These are phyloP conservation scores for Polylopha cassiicola DNA, from an alignment of 2,888 invertebrate genomes.

Conservation along the genomic window DNA sequence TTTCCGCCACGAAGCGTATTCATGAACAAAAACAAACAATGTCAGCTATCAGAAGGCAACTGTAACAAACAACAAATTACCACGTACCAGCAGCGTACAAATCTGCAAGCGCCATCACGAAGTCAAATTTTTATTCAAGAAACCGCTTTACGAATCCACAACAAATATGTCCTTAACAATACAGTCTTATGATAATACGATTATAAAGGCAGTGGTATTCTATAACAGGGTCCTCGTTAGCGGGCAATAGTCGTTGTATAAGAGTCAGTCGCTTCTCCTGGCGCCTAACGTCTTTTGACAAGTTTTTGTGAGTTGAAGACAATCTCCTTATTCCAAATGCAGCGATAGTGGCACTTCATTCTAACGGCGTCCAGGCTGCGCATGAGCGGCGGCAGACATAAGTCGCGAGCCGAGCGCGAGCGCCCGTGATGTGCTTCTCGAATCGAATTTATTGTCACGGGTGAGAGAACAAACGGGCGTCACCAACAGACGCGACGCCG, in stretches of 20 bases:
- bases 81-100: slow-evolving; percentile 70
- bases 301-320: slow-evolving; percentile 95
- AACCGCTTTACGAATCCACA: slow-evolving; percentile 40
- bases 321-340: slow-evolving; percentile 95
- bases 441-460: slow-evolving; percentile 74
- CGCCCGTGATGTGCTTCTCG: slow-evolving; percentile 60
- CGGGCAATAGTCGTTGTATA: slow-evolving; percentile 64
- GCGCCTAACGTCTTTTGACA: slow-evolving; percentile 92
- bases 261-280: slow-evolving; percentile 41
- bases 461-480: slow-evolving; percentile 34
- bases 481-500: slow-evolving; percentile 61
- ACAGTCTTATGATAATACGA: slow-evolving; percentile 56
- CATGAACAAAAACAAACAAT: slow-evolving; percentile 45
- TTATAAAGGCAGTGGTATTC: slow-evolving; percentile 66
- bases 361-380: slow-evolving; percentile 70
- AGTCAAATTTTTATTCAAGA: slow-evolving; percentile 39
- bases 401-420: slow-evolving; percentile 64
- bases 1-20: slow-evolving; percentile 44
- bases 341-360: slow-evolving; percentile 87
- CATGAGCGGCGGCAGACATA: slow-evolving; percentile 72
- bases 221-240: slow-evolving; percentile 58
- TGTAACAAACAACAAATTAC: slow-evolving; percentile 31
- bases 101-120: slow-evolving; percentile 68
- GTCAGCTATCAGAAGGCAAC: slow-evolving; percentile 27
- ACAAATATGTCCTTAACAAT: slow-evolving; percentile 50